A percentile compares a stretch with the other conserved stretches of the same genome.
phyloP scores from a whole-genome alignment of 2,888 invertebrate species.

The Chalcosyrphus nemorum region DNA sequence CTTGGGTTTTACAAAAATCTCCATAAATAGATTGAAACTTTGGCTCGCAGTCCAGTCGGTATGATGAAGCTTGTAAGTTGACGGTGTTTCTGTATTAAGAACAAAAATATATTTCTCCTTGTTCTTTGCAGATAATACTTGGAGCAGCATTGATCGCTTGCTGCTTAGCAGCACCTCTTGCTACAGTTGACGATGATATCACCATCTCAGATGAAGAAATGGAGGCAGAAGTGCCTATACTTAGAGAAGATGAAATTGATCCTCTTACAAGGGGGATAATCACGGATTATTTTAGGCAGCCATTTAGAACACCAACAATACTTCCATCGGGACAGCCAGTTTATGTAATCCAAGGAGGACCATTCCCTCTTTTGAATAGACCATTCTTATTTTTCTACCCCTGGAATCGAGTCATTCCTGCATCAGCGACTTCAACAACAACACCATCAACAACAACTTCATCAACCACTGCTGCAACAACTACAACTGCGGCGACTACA shows the following conservation, averaged over 20 bases:
- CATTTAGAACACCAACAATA: neutral
- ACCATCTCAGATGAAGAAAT: neutral
- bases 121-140: conserved; percentile 23
- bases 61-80: conserved; percentile 40
- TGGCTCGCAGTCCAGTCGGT: neutral
- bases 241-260: neutral
- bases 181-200: neutral
- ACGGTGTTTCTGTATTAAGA: neutral
- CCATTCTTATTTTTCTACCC: neutral
- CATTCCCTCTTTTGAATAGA: neutral
- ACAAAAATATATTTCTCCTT: neutral
- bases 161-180: conserved; percentile 23
- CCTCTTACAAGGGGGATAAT: neutral
- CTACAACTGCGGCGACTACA: neutral
- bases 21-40: conserved; percentile 19
- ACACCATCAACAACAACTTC: neutral
- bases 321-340: neutral
- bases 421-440: conserved; percentile 7
- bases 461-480: neutral
- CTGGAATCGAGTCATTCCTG: neutral
- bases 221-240: neutral
- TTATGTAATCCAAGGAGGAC: conserved; percentile 9
- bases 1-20: neutral
- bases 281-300: neutral
- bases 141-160: neutral